Conservation (phyloP, 2,888 invertebrate species). For the Cheilosia soror region DNA sequence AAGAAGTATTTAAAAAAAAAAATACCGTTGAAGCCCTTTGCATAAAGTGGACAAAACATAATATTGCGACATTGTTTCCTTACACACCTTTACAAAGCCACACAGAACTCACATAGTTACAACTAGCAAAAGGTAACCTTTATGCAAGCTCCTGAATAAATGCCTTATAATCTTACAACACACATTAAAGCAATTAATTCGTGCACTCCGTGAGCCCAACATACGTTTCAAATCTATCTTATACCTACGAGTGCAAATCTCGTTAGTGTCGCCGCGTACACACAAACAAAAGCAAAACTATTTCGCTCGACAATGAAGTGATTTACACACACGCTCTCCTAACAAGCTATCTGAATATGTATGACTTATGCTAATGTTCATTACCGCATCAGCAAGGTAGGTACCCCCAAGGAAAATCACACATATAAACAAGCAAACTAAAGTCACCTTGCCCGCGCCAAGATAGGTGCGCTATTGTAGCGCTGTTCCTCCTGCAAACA, state of each 20-base stretch:
- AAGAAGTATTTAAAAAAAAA: too few species aligned
- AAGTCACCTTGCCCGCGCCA: conserved; percentile 47
- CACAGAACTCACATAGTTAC: too few species aligned
- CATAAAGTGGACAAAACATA: too few species aligned
- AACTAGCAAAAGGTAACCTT: too few species aligned
- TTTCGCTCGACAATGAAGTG: conserved; percentile 33
- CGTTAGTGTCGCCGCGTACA: conserved; percentile 8
- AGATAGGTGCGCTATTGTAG: background rate
- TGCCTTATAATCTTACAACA: too few species aligned
- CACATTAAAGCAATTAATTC: conserved; percentile 34
- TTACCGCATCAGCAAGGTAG: conserved; percentile 43
- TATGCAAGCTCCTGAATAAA: too few species aligned
- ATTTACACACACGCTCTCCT: conserved; percentile 48
- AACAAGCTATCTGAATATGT: conserved; percentile 67
- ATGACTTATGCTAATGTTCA: conserved; percentile 72
- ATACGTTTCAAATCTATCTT: conserved; percentile 29
- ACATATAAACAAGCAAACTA: conserved; percentile 46
- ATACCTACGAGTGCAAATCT: conserved; percentile 47
- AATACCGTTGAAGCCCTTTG: too few species aligned
- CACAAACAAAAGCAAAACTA: conserved; percentile 18
- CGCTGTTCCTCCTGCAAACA: background rate
- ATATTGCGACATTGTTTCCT: too few species aligned
- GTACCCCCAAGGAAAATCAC: conserved; percentile 27
- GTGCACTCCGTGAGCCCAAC: background rate
- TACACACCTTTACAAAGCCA: too few species aligned